Evolutionary conservation across 1,140 invertebrate species (phyloP).

Genomic region (Drosophila aff.): DNA sequence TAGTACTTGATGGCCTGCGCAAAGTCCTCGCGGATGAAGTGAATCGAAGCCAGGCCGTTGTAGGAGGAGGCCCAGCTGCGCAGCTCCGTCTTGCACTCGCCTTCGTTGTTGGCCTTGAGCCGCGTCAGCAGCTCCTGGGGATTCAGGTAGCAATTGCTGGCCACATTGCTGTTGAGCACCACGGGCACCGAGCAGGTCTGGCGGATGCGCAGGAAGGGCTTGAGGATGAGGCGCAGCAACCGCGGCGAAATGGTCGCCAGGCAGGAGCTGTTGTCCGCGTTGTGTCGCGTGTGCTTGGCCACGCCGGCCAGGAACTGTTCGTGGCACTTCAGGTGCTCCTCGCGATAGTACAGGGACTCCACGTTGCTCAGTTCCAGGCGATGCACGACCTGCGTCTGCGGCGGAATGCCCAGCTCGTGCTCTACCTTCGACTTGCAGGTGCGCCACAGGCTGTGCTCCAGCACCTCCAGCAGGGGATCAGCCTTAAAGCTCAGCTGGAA

Average conservation of each 20-base stretch:
- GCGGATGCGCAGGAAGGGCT: conserved; percentile 89
- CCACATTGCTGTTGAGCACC: conserved; percentile 52
- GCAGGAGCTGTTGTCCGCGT: conserved; percentile 35
- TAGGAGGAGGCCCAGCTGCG: conserved; percentile 88
- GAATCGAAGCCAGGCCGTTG: conserved; percentile 88
- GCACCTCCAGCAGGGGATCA: conserved; percentile 85
- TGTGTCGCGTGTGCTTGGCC: conserved; percentile 51
- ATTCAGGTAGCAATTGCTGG: conserved; percentile 62
- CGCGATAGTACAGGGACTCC: conserved; percentile 86
- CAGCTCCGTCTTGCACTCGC: conserved; percentile 89
- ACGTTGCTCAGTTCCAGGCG: conserved; percentile 86
- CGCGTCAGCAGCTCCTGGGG: conserved; percentile 89
- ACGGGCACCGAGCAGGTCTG: conserved; percentile 92
- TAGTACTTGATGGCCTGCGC: conserved; percentile 88
- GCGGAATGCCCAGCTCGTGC: conserved; percentile 86
- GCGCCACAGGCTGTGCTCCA: conserved; percentile 90
- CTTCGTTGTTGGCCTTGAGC: conserved; percentile 88
- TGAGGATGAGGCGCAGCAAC: conserved; percentile 85
- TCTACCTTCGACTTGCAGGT: conserved; percentile 87
- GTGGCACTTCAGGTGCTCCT: conserved; percentile 84
- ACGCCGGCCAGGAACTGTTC: conserved; percentile 52
- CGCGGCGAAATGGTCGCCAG: conserved; percentile 60
- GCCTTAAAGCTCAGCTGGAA: conserved; percentile 84
- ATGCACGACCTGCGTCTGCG: conserved; percentile 85
- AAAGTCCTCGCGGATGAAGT: conserved; percentile 87